phyloP scores from a whole-genome alignment of 2,888 invertebrate genomes.

The Rhorus exstirpatorius region DNA sequence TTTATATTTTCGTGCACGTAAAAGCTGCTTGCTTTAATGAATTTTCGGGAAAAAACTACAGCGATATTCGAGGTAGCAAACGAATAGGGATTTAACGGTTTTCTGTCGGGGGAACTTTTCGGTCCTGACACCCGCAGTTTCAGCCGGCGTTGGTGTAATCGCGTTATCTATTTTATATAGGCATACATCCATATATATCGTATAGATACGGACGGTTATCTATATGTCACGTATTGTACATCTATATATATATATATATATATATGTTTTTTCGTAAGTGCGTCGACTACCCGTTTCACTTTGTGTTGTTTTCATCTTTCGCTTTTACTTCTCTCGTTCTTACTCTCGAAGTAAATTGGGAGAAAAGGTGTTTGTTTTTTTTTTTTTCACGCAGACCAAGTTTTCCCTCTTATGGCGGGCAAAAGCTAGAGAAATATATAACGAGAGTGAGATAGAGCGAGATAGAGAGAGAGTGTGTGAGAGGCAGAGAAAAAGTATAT shows the following conservation, averaged over 20 bases:
- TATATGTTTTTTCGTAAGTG: background rate
- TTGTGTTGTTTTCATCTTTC: slow-evolving; percentile 45
- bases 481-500: slow-evolving; percentile 42
- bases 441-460: slow-evolving; percentile 34
- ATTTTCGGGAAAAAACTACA: background rate
- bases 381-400: background rate
- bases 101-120: background rate
- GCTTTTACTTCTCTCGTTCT: slow-evolving; percentile 16
- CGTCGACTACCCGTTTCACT: slow-evolving; percentile 27
- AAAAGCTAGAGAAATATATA: slow-evolving; percentile 28
- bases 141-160: slow-evolving; percentile 47
- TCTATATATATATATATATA: background rate
- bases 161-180: slow-evolving; percentile 35
- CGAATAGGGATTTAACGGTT: slow-evolving; percentile 11
- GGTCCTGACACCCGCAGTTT: slow-evolving; percentile 12
- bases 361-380: too few relatives aligned
- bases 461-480: slow-evolving; percentile 29
- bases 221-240: background rate
- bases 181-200: too few relatives aligned
- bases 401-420: slow-evolving; percentile 30
- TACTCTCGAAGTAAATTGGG: too few relatives aligned
- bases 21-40: background rate
- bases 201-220: background rate
- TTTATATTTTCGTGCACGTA: background rate
- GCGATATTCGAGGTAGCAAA: background rate